A percentile compares a stretch with the other conserved stretches of the same genome.
phyloP scores from a whole-genome alignment of 2,113 vertebrate genomes.

The Erinaceus europaeus region DNA sequence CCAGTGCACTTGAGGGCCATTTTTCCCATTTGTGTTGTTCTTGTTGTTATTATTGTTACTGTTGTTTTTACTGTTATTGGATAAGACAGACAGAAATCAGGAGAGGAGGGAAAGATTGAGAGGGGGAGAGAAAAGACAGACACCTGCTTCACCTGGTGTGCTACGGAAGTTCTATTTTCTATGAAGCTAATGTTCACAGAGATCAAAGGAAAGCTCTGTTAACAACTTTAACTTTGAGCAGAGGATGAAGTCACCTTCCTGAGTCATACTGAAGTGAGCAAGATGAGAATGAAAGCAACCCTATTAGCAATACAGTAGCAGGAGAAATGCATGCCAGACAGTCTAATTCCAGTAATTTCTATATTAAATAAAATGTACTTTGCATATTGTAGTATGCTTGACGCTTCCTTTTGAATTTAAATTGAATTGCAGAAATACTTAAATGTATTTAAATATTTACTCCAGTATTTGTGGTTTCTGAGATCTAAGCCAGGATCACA shows the following conservation, averaged over 20 bases:
- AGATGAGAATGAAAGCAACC: background rate
- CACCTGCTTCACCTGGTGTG: no score
- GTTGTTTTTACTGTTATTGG: no score
- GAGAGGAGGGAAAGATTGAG: no score
- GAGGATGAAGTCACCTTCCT: background rate
- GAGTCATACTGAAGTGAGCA: background rate
- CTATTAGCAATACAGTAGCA: background rate
- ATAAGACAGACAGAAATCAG: no score
- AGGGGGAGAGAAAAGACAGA: no score
- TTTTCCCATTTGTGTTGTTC: no score
- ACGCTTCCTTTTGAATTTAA: background rate
- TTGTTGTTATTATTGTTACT: no score
- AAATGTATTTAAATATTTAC: no score
- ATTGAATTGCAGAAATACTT: conserved; percentile 1
- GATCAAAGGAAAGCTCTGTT: background rate
- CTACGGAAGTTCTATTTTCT: no score
- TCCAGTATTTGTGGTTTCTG: no score
- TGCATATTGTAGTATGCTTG: background rate
- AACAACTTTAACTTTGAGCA: background rate
- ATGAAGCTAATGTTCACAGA: background rate
- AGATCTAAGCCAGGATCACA: no score
- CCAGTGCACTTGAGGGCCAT: no score
- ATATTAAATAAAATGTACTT: background rate
- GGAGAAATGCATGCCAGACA: background rate
- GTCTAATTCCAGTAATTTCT: background rate